phyloP scores from a whole-genome alignment of 2,888 invertebrate genomes.

The Nephrotoma appendiculata region DNA sequence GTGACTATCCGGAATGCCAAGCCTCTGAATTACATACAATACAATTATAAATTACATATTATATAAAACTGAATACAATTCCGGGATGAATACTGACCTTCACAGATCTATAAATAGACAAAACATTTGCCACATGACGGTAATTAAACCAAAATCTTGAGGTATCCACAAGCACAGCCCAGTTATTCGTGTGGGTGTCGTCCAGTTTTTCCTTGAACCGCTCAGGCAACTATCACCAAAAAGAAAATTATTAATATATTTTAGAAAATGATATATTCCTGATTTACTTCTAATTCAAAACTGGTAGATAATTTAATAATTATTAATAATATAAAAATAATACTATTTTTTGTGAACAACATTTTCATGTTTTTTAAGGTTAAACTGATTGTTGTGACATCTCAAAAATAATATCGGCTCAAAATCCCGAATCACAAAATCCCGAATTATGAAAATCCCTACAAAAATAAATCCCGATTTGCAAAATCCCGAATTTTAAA shows the following conservation, averaged over 20 bases:
- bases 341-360: neutral
- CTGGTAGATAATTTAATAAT: neutral
- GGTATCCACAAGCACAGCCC: slow-evolving; percentile 98
- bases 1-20: slow-evolving; percentile 98
- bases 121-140: slow-evolving; percentile 95
- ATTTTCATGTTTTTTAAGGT: neutral
- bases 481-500: no score
- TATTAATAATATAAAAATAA: neutral
- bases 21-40: slow-evolving; percentile 33
- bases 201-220: slow-evolving; percentile 25
- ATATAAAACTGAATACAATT: neutral
- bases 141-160: slow-evolving; percentile 99
- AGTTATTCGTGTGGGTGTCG: slow-evolving; percentile 81
- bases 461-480: no score
- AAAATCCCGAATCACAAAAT: no score
- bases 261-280: neutral
- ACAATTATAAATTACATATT: neutral
- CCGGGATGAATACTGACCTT: slow-evolving; percentile 34
- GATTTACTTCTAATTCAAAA: neutral
- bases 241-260: neutral
- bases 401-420: no score
- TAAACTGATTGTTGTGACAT: neutral
- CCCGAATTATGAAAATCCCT: no score
- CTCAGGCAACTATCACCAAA: slow-evolving; percentile 19
- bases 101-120: slow-evolving; percentile 95